Base-by-base conservation (phyloP, 2,113 vertebrate genomes). In the Pluvialis apricaria region DNA sequence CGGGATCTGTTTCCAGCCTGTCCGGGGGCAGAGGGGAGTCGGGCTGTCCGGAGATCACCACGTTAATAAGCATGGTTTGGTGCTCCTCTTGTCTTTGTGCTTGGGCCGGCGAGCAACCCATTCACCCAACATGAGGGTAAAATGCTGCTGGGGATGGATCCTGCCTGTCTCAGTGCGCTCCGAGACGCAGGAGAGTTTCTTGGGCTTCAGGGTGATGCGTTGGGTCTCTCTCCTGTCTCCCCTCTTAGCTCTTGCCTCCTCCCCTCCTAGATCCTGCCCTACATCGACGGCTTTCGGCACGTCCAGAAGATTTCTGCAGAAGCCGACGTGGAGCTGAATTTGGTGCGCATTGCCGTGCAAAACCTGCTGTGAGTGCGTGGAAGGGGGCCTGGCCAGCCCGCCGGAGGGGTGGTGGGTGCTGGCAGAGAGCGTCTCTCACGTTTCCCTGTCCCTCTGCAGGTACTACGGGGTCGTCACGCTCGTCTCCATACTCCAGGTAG, bases 261-360 rank as follows among this genome's bases (percentile, higher is more conserved):
- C 38, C 22, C 21, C 42, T 77, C 70, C 38, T 97, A 99, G 99
- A 99, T 99, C 94, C 96, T 99, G 79, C 98, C 99, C 15, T 99
- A 99, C 86, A 99, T 99, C 0, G 99, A 99, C 34, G 99, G 99
- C 34, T 99, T 99, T 94, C 98, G 99, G 61, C 99, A 99, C 0
- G 98, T 99, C 68, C 99, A 99, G 95, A 99, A 99, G 96, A 99
- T 99, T 84, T 99, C 99, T 0, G 99, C 99, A 0, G 99, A 99
- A 95, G 99, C 99, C 0, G 99, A 99, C 0, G 99, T 99, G 73
- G 99, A 99, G 96, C 98, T 99, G 91, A 99, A 99, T 96, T 97
- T 99, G 61, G 99, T 99, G 96, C 99, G 99, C 95, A 99, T 99
- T 4, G 99, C 99, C 1, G 98, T 99, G 93, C 99, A 99, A 96